Percentiles rank a stretch among this genome's conserved stretches.
phyloP scores from a whole-genome alignment of 2,113 vertebrate genomes.

The Seriola aureovittata region DNA sequence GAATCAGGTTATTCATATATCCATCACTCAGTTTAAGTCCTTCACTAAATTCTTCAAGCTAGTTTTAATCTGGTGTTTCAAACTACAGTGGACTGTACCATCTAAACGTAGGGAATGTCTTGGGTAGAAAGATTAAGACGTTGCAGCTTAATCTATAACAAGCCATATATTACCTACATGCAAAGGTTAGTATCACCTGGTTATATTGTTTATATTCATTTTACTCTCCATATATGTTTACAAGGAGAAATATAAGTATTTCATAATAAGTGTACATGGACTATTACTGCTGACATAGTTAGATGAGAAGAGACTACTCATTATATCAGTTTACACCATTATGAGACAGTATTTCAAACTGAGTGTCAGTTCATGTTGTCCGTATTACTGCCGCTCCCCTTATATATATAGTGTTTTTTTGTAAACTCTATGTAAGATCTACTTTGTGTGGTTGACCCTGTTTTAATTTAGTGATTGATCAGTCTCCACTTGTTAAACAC shows the following conservation, averaged over 20 bases:
- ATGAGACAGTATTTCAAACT: background rate
- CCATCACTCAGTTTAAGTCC: background rate
- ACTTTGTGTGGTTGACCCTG: background rate
- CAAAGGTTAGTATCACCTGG: background rate
- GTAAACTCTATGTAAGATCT: too few species aligned
- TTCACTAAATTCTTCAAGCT: background rate
- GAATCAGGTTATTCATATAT: background rate
- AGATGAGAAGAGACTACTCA: background rate
- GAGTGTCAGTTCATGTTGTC: background rate
- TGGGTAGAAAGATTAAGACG: background rate
- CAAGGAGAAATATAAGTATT: background rate
- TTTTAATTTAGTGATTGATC: background rate
- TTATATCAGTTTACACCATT: background rate
- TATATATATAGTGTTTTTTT: too few species aligned
- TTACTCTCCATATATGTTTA: too few species aligned
- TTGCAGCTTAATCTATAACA: background rate
- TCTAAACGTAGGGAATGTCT: background rate
- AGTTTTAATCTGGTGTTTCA: background rate
- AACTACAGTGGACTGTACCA: too few species aligned
- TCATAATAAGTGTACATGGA: background rate
- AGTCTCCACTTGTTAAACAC: slow-evolving; percentile 15
- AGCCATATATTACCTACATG: background rate
- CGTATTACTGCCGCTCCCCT: too few species aligned
- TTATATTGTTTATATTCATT: too few species aligned
- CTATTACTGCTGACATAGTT: background rate